These are phyloP conservation scores for Drosophila willistoni DNA, from an alignment of 1,140 invertebrate species.

Conservation along the genomic window DNA sequence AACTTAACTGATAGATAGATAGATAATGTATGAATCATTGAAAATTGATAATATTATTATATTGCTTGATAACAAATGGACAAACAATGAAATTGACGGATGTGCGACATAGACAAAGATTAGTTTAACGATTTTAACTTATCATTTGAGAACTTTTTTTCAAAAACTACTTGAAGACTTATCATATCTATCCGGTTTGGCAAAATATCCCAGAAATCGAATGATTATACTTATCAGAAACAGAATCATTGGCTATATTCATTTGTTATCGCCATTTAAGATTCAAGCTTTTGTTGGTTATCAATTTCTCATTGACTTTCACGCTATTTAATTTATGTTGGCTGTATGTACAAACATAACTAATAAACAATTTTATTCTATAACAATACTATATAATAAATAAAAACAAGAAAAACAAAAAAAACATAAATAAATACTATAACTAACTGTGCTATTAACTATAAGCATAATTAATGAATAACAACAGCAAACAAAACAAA, in stretches of 20 bases:
- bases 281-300: not conserved
- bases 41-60: not conserved
- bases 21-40: not conserved
- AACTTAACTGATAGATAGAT: not conserved
- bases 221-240: no score
- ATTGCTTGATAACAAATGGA: not conserved
- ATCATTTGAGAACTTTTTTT: not conserved
- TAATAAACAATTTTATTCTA: conserved; percentile 31
- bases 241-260: no score
- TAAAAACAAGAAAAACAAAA: conserved; percentile 18
- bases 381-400: conserved; percentile 31
- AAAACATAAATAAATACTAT: conserved; percentile 47
- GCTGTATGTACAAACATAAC: conserved; percentile 53
- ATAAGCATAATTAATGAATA: conserved; percentile 61
- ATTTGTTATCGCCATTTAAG: no score
- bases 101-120: not conserved
- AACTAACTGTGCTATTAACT: conserved; percentile 81
- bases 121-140: not conserved
- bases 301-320: not conserved
- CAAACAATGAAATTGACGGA: not conserved
- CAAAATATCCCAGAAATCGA: no score
- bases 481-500: conserved; percentile 19
- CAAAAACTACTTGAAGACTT: not conserved
- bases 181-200: no score
- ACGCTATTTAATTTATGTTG: not conserved